A percentile compares a stretch with the other conserved stretches of the same genome.
phyloP scores from a whole-genome alignment of 1,140 invertebrate species.

The Tigriopus japonicus region DNA sequence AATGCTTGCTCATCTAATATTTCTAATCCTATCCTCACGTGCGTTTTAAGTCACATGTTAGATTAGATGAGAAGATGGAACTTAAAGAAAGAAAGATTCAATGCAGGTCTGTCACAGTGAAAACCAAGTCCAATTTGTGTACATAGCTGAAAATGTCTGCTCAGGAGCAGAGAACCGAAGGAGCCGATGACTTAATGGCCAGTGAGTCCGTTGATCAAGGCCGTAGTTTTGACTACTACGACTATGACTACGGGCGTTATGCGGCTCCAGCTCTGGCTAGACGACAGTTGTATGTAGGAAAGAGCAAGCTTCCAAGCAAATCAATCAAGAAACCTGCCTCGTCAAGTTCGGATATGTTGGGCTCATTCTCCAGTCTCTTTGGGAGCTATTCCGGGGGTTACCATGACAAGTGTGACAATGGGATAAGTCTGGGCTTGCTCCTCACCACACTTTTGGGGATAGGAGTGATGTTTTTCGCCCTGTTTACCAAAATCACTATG shows the following conservation, averaged over 20 bases:
- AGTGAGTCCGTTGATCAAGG: background rate
- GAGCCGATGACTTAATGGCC: no score
- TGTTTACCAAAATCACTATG: constrained; percentile 7
- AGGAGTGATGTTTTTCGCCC: background rate
- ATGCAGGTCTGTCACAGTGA: no score
- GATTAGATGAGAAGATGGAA: no score
- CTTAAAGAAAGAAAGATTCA: no score
- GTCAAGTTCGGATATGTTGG: no score
- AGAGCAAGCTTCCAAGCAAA: background rate
- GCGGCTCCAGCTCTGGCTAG: background rate
- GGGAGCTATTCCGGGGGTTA: background rate
- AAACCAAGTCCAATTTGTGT: no score
- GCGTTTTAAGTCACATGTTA: no score
- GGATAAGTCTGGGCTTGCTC: background rate
- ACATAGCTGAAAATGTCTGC: no score
- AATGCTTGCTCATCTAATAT: no score
- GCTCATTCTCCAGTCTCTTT: background rate
- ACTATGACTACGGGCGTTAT: background rate
- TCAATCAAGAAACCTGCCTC: background rate
- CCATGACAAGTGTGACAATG: background rate
- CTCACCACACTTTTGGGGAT: background rate
- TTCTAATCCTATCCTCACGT: no score
- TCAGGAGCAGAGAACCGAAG: no score
- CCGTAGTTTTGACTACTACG: background rate
- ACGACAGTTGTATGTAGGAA: background rate